Conservation (phyloP, 2,888 invertebrate species). For the Pandemis cinnamomeana region DNA sequence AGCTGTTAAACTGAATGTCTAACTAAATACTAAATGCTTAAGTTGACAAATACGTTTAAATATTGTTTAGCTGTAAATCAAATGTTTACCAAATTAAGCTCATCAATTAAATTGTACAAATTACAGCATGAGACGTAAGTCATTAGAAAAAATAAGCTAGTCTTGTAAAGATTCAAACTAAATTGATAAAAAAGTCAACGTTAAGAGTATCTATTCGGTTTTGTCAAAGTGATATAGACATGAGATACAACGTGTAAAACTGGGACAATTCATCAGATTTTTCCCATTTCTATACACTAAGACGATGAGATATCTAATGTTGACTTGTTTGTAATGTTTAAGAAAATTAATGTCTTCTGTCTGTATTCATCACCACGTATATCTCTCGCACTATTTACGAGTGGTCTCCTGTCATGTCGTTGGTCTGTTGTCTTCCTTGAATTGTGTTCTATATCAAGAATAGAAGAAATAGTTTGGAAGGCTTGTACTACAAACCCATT, state of each 20-base stretch:
- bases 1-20: neutral
- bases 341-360: constrained; percentile 19
- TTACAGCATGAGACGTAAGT: neutral
- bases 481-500: too few relatives aligned
- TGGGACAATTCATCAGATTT: too few relatives aligned
- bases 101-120: constrained; percentile 8
- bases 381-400: neutral
- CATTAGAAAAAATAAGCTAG: neutral
- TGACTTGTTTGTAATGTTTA: neutral
- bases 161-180: neutral
- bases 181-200: neutral
- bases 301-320: neutral
- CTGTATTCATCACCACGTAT: constrained; percentile 1
- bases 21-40: neutral
- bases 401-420: neutral
- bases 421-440: neutral
- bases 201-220: neutral
- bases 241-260: neutral
- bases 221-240: neutral
- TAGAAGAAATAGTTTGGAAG: too few relatives aligned
- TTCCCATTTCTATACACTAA: neutral
- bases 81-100: neutral
- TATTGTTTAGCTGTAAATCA: neutral
- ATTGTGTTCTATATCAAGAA: neutral
- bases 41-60: neutral